Evolutionary conservation across 23 tunicate species (phyloP).

Genomic region (Ascidia mentula): DNA sequence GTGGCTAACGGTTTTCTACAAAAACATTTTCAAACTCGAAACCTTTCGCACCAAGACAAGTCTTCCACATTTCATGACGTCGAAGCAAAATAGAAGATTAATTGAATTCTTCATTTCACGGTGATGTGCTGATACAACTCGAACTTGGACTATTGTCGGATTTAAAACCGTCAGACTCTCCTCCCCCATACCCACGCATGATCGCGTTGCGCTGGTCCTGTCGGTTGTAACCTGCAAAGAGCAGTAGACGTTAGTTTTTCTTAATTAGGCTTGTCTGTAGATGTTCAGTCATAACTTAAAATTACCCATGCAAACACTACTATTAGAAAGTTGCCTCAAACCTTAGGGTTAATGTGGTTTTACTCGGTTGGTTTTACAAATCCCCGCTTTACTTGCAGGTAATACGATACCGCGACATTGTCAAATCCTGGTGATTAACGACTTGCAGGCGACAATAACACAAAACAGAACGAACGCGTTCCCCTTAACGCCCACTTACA

Average conservation of each 20-base stretch:
- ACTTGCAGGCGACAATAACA: neutral
- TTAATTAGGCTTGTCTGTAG: too few species aligned
- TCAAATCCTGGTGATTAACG: neutral
- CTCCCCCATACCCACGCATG: slow-evolving; percentile 18
- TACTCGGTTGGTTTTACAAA: too few species aligned
- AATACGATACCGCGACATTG: neutral
- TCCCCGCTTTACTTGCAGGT: neutral
- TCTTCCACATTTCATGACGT: too few species aligned
- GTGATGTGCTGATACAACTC: slow-evolving; percentile 34
- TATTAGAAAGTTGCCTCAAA: too few species aligned
- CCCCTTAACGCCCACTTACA: neutral
- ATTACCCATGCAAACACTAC: too few species aligned
- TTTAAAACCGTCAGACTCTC: slow-evolving; percentile 70
- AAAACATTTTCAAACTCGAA: too few species aligned
- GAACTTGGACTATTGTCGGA: slow-evolving; percentile 69
- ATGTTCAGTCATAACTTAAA: too few species aligned
- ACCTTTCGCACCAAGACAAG: too few species aligned
- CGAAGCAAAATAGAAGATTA: too few species aligned
- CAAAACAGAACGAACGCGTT: neutral
- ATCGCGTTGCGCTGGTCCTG: neutral
- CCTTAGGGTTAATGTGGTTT: too few species aligned
- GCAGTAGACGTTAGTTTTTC: neutral
- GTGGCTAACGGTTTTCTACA: too few species aligned
- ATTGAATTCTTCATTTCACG: too few species aligned
- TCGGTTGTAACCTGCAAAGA: neutral